phyloP scores from a whole-genome alignment of 2,888 invertebrate genomes.

The Pyrrhosoma nymphula region DNA sequence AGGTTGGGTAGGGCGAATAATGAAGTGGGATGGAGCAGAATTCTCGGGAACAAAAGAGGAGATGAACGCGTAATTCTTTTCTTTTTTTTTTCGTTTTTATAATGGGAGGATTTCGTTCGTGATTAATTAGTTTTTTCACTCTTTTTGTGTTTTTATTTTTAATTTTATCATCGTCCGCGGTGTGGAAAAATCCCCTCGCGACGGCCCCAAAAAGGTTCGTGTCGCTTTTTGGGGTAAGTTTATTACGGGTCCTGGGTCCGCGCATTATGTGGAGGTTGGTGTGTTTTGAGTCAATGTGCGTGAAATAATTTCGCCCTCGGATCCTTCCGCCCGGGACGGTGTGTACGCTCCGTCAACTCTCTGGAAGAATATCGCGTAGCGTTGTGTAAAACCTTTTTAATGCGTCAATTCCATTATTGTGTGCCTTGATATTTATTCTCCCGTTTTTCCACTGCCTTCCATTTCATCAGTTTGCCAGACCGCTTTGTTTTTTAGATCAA shows the following conservation, averaged over 20 bases:
- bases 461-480: background rate
- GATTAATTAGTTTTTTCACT: background rate
- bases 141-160: background rate
- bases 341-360: background rate
- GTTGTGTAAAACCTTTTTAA: background rate
- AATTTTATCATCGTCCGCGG: background rate
- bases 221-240: slow-evolving; percentile 34
- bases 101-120: slow-evolving; percentile 42
- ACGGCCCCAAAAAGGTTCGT: slow-evolving; percentile 31
- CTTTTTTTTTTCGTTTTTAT: background rate
- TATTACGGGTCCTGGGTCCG: slow-evolving; percentile 16
- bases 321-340: background rate
- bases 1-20: background rate
- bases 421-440: background rate
- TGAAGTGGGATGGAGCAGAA: background rate
- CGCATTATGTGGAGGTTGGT: background rate
- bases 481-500: background rate
- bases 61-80: background rate
- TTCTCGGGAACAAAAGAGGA: background rate
- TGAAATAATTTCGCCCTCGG: background rate
- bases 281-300: background rate
- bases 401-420: background rate
- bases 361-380: background rate
- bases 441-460: background rate
- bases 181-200: slow-evolving; percentile 20